A percentile compares a stretch with the other conserved stretches of the same genome.
Evolutionary conservation across 53 echinoderm and acorn worm species (phyloP).

Genomic region (Zoroaster sp.): DNA sequence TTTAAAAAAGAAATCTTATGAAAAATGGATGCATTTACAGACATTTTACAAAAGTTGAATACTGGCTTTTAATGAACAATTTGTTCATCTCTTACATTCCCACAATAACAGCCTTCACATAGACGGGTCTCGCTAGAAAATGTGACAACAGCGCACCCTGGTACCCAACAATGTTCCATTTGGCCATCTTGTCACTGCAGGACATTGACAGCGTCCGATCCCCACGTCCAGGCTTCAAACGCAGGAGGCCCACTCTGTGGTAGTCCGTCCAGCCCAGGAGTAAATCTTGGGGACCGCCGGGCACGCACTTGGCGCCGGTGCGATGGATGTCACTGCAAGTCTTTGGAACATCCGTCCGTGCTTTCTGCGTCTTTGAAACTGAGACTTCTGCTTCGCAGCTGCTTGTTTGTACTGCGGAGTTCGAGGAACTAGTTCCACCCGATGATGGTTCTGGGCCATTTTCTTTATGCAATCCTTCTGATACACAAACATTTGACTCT

Average conservation of each 20-base stretch:
- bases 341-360: neutral
- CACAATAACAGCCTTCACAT: conserved; percentile 68
- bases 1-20: too few relatives aligned
- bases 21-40: too few relatives aligned
- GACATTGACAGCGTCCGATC: conserved; percentile 86
- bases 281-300: conserved; percentile 73
- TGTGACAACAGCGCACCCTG: conserved; percentile 97
- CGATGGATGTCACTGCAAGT: conserved; percentile 66
- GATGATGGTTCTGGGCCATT: too few relatives aligned
- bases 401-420: too few relatives aligned
- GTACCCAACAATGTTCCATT: conserved; percentile 85
- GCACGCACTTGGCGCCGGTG: conserved; percentile 93
- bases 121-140: conserved; percentile 72
- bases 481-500: too few relatives aligned
- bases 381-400: too few relatives aligned
- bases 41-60: too few relatives aligned
- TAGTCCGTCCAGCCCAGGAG: conserved; percentile 58
- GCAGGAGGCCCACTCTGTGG: conserved; percentile 75
- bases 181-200: conserved; percentile 95
- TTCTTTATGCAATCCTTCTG: too few relatives aligned
- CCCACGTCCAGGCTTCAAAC: conserved; percentile 92
- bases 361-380: too few relatives aligned
- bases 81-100: conserved; percentile 83
- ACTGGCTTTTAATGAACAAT: too few relatives aligned
- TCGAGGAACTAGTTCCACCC: too few relatives aligned